phyloP scores from a whole-genome alignment of 2,797 vertebrate species.

The Anisognathus igniventris region DNA sequence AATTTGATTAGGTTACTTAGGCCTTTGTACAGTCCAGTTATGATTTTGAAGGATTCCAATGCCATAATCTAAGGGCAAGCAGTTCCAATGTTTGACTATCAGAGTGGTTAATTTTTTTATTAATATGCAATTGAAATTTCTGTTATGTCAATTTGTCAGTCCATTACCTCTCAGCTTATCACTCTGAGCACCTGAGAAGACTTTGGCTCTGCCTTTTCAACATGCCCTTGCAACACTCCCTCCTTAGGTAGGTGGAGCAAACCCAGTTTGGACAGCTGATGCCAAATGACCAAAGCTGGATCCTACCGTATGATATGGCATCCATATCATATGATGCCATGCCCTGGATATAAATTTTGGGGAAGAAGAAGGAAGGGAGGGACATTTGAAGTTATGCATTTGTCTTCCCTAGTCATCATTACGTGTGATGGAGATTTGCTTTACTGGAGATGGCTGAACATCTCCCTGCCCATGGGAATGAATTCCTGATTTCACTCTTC shows the following conservation, averaged over 20 bases:
- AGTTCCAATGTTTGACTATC: neutral
- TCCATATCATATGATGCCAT: too few relatives aligned
- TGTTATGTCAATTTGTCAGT: neutral
- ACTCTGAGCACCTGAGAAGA: neutral
- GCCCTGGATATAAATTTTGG: neutral
- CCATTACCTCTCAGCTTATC: neutral
- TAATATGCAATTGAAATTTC: neutral
- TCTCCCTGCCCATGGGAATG: neutral
- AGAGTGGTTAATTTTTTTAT: neutral
- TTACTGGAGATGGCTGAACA: neutral
- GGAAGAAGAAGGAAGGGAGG: neutral
- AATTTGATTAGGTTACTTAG: neutral
- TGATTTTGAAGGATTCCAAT: neutral
- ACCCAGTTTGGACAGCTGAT: neutral
- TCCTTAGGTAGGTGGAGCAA: neutral
- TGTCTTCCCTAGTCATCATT: neutral
- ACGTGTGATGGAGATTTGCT: fast-evolving
- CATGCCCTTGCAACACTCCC: fast-evolving
- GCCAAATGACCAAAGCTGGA: neutral
- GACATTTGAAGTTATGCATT: neutral
- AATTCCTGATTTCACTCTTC: neutral
- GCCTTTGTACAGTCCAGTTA: neutral
- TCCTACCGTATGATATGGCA: neutral
- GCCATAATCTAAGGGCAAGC: neutral
- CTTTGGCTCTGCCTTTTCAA: neutral